A percentile compares a stretch with the other conserved stretches of the same genome.
These are phyloP conservation scores for Erebia ligea DNA, from an alignment of 2,888 invertebrate species.

Conservation along the genomic window DNA sequence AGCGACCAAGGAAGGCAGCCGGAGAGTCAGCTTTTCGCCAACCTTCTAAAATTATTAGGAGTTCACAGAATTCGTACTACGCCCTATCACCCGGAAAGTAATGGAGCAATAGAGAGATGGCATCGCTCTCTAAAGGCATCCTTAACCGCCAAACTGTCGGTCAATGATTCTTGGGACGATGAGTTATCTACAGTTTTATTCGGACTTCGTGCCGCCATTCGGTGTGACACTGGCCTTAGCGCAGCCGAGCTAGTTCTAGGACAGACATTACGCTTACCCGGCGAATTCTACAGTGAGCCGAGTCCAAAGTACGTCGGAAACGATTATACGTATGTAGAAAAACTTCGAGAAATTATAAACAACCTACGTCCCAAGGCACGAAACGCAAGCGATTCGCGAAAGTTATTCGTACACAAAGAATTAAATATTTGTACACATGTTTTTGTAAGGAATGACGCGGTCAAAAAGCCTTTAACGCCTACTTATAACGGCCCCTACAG, in stretches of 20 bases:
- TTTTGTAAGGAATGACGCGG: neutral
- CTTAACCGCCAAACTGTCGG: neutral
- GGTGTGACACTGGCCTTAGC: neutral
- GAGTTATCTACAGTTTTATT: neutral
- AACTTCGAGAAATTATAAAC: neutral
- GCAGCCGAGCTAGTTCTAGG: neutral
- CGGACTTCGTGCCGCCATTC: neutral
- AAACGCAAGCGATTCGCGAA: neutral
- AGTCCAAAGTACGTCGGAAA: neutral
- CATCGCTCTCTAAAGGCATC: neutral
- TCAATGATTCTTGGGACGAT: neutral
- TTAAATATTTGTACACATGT: neutral
- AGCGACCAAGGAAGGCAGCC: conserved; percentile 43
- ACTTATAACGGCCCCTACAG: neutral
- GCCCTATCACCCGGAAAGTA: neutral
- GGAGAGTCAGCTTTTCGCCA: conserved; percentile 31
- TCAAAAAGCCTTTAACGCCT: neutral
- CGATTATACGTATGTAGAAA: neutral
- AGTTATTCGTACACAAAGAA: neutral
- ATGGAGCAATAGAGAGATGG: neutral
- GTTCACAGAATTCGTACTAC: neutral
- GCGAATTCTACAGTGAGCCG: neutral
- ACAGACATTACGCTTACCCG: neutral
- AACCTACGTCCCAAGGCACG: neutral
- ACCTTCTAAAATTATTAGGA: neutral